Evolutionary conservation across 2,888 invertebrate genomes (phyloP), one percentile per base, ranked within the genome.

Genomic region (Lepetodrilus schrolli): DNA sequence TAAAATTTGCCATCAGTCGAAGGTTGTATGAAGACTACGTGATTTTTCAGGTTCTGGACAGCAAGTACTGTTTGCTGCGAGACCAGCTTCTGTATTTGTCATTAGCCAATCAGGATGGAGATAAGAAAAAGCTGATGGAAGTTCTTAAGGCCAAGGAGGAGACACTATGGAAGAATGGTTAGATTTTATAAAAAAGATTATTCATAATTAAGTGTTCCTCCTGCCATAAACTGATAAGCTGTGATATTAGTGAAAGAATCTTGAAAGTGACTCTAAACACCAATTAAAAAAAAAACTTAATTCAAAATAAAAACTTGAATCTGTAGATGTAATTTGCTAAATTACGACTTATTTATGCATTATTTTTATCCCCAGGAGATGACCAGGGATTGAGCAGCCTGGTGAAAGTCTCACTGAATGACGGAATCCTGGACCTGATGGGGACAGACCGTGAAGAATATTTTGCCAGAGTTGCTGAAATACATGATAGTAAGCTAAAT

Each of bases 11-110:
- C 13, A 13, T 43, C n/a, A 43, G 10, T 13, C 17, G 1, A 43
- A 17, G 10, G 4, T 17, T 2, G 43, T 2, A 17, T 17, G 10
- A 17, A 17, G 7, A n/a, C 13, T 43, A 43, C 43, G 17, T 43
- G 10, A 2, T 13, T 8, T 47, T 74, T 0, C 70, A 84, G 82
- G 83, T 82, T 20, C 51, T 86, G 34, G 83, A 85, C 47, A 74
- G 75, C 72, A 86, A 85, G 70, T 86, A 85, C 74, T 77, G 77
- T 34, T 77, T 79, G 66, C 78, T 86, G 70, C 80, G 82, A 72
- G 81, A 84, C 37, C 81, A 80, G 66, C 75, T 86, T 43, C 72
- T 86, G 66, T 70, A 66, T 4, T 30, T 26, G 13, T 13, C 30
- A 30, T 17, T 58, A 23, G 3, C 51, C 26, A 51, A 13, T n/a